Conservation (phyloP, 2,113 vertebrate species). For the Scophthalmus maximus region DNA sequence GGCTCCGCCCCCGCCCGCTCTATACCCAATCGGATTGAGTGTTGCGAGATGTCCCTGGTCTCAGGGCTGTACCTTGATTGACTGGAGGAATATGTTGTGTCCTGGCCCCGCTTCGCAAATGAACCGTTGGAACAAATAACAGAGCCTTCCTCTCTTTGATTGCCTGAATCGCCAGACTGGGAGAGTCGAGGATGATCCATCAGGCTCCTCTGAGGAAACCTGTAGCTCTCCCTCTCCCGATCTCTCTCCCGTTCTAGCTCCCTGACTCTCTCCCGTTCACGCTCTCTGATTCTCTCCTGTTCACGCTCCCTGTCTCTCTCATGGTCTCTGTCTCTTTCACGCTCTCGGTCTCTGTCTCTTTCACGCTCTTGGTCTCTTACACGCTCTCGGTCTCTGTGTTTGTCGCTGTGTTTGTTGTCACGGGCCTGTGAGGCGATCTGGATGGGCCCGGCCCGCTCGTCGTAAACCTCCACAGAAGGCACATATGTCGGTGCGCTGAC, state of each 20-base stretch:
- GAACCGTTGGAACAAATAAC: slow-evolving; percentile 91
- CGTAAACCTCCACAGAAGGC: slow-evolving; percentile 95
- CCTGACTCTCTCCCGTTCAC: slow-evolving; percentile 74
- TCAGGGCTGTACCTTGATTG: slow-evolving; percentile 86
- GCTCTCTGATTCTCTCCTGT: slow-evolving; percentile 76
- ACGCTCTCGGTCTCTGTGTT: slow-evolving; percentile 79
- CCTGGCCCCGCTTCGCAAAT: slow-evolving; percentile 83
- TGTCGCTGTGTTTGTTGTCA: slow-evolving; percentile 84
- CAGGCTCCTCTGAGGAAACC: slow-evolving; percentile 79
- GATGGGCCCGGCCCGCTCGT: slow-evolving; percentile 91
- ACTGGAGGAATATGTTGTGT: slow-evolving; percentile 78
- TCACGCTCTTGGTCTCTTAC: too few species aligned
- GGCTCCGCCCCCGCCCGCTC: slow-evolving; percentile 84
- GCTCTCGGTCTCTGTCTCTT: slow-evolving; percentile 71
- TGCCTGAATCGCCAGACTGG: slow-evolving; percentile 81
- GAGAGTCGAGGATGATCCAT: slow-evolving; percentile 77
- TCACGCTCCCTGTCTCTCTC: slow-evolving; percentile 79
- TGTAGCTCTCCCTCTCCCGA: slow-evolving; percentile 77
- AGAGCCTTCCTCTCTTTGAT: slow-evolving; percentile 90
- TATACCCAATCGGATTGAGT: slow-evolving; percentile 82
- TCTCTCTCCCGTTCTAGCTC: slow-evolving; percentile 69
- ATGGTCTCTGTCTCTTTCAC: slow-evolving; percentile 71
- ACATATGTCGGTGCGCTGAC: slow-evolving; percentile 95
- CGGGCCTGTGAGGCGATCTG: slow-evolving; percentile 94
- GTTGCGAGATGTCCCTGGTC: slow-evolving; percentile 86